Evolutionary conservation across 2,113 vertebrate genomes (phyloP).

Genomic region (Xiphophorus hellerii): DNA sequence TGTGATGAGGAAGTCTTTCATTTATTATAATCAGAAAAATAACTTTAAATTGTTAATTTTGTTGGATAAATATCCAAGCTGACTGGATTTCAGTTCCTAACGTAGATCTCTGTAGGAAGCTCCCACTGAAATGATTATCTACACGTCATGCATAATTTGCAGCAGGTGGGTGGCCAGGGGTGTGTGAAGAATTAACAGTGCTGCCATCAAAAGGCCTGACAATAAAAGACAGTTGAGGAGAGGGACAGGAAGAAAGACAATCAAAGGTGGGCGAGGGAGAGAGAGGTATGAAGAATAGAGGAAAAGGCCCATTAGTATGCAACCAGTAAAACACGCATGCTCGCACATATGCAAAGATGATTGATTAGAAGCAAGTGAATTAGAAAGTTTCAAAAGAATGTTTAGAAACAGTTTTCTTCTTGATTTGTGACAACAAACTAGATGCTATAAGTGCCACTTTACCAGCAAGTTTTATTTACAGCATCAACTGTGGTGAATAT

Average conservation of each 20-base stretch:
- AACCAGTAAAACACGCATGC: neutral
- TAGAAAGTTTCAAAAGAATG: conserved; percentile 6
- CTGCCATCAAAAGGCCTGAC: conserved; percentile 57
- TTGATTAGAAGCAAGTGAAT: conserved; percentile 25
- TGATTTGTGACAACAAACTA: conserved; percentile 18
- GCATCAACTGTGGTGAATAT: neutral
- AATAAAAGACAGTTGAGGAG: conserved; percentile 31
- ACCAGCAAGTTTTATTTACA: conserved; percentile 2
- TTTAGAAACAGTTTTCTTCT: neutral
- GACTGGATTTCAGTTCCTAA: conserved; percentile 13
- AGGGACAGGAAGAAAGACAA: conserved; percentile 26
- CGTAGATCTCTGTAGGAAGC: conserved; percentile 16
- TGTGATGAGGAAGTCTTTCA: conserved; percentile 42
- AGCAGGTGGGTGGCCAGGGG: conserved; percentile 52
- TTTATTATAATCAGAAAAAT: conserved; percentile 51
- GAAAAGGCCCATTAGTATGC: conserved; percentile 46
- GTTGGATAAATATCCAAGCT: conserved; percentile 37
- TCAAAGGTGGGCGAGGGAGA: conserved; percentile 13
- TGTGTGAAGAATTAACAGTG: conserved; percentile 39
- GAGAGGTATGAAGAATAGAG: conserved; percentile 33
- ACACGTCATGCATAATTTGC: conserved; percentile 23
- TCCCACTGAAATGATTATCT: conserved; percentile 26
- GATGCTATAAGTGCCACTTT: neutral
- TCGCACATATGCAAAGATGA: conserved; percentile 31
- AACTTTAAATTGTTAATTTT: conserved; percentile 45